A percentile compares a stretch with the other conserved stretches of the same genome.
Evolutionary conservation across 2,797 vertebrate genomes (phyloP).

Genomic region (Nannoperca obscura): DNA sequence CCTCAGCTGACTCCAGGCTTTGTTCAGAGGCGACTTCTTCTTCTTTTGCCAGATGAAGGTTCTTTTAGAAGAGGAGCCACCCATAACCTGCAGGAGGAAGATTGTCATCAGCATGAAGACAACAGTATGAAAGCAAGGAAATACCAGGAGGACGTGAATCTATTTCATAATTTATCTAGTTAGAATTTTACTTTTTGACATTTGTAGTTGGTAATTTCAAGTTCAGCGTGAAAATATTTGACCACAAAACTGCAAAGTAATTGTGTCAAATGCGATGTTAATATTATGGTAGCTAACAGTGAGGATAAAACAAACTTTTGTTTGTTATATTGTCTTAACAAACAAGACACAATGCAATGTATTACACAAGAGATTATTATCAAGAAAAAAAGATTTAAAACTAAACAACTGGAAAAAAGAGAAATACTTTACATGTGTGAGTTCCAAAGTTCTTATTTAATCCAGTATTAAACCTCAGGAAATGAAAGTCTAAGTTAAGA

Average conservation of each 20-base stretch:
- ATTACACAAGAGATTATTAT: background rate
- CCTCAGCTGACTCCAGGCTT: conserved; percentile 54
- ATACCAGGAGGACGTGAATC: accelerated
- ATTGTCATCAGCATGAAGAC: background rate
- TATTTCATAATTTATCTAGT: background rate
- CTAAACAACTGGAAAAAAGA: background rate
- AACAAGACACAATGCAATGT: too few species aligned
- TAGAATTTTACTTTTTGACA: background rate
- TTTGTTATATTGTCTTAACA: background rate
- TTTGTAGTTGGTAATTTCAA: background rate
- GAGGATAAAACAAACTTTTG: background rate
- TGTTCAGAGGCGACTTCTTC: conserved; percentile 51
- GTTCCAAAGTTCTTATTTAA: background rate
- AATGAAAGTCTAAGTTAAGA: background rate
- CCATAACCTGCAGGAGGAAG: conserved; percentile 56
- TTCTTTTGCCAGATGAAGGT: conserved; percentile 51
- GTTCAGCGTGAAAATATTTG: background rate
- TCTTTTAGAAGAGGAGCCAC: conserved; percentile 51
- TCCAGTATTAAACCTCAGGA: background rate
- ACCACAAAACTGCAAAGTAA: background rate
- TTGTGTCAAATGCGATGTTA: background rate
- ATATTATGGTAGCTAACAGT: background rate
- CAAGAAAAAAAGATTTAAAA: background rate
- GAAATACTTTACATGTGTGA: background rate
- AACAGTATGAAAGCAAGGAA: background rate